These are phyloP conservation scores for Pygathrix nemaeus DNA, from an alignment of 2,113 vertebrate species.

Conservation along the genomic window DNA sequence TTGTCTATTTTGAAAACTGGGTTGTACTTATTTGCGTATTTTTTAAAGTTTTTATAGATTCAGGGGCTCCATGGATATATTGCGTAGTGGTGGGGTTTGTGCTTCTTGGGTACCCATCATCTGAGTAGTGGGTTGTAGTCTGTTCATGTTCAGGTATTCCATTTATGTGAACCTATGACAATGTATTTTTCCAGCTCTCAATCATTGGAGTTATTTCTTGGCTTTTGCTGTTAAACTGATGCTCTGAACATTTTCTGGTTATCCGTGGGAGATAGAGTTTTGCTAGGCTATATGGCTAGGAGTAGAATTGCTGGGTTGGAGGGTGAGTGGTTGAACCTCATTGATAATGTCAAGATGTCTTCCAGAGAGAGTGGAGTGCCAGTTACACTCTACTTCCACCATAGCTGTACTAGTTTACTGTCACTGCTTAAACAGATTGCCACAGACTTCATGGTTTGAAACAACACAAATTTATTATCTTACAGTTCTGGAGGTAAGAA, in stretches of 20 bases:
- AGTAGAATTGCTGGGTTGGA: not conserved
- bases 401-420: not conserved
- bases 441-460: not conserved
- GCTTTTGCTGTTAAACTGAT: not conserved
- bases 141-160: too few relatives aligned
- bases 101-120: too few relatives aligned
- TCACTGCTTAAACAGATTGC: not conserved
- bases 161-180: too few relatives aligned
- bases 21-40: too few relatives aligned
- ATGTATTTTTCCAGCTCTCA: not conserved
- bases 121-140: too few relatives aligned
- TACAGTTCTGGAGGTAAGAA: not conserved
- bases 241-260: not conserved
- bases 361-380: accelerated
- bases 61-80: too few relatives aligned
- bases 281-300: not conserved
- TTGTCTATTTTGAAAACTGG: not conserved
- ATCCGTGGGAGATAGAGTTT: not conserved
- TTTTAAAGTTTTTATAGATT: too few relatives aligned
- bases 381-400: accelerated
- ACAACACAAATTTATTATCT: not conserved
- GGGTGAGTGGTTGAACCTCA: not conserved
- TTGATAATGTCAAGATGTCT: not conserved
- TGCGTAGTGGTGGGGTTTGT: too few relatives aligned
- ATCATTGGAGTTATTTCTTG: not conserved